Base-by-base conservation (phyloP, 2,797 vertebrate species). In the Kryptopterus vitreolus region DNA sequence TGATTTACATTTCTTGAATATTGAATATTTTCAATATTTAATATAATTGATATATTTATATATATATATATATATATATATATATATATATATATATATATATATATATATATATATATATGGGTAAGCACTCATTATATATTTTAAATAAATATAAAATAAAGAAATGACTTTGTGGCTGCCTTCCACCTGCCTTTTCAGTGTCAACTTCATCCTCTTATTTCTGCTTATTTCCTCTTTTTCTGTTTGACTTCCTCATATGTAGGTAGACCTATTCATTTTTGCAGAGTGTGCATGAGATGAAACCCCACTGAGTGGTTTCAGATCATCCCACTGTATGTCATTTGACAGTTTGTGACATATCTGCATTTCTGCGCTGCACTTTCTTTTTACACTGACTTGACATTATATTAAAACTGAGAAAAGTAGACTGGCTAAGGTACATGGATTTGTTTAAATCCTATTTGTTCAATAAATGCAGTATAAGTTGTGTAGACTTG, bases 401-500 rank as follows among this genome's bases (percentile, higher is more conserved):
- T 70, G 68, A 20, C 24, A n/a, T n/a, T n/a, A n/a, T n/a, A n/a
- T n/a, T n/a, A n/a, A 53, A 53, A 53, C 5, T 53, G 29, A 33
- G 29, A 48, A 48, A 69, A 69, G 3, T 29, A 50, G 46, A 50
- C 2, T 16, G 4, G 15, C 18, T 22, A 0, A 35, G 22, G 50
- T 50, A 55, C 29, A 53, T 3, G 15, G 16, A 68, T n/a, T 43
- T 1, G 63, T n/a, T 66, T 66, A 66, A 43, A 43, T 66, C 2
- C 38, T 38, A 43, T 43, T 66, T 65, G 33, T 43, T 43, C 8
- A 43, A 43, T 35, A 38, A 22, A 18, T 22, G 50, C 29, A 53
- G 53, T 65, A 57, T 33, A 80, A 76, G 66, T 55, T 83, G 80
- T 59, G 74, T 26, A 35, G 61, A 62, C 61, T 53, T 72, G 62